Evolutionary conservation across 2,888 invertebrate species (phyloP), one percentile per base, ranked within the genome.

Genomic region (Pachydiplax longipennis): DNA sequence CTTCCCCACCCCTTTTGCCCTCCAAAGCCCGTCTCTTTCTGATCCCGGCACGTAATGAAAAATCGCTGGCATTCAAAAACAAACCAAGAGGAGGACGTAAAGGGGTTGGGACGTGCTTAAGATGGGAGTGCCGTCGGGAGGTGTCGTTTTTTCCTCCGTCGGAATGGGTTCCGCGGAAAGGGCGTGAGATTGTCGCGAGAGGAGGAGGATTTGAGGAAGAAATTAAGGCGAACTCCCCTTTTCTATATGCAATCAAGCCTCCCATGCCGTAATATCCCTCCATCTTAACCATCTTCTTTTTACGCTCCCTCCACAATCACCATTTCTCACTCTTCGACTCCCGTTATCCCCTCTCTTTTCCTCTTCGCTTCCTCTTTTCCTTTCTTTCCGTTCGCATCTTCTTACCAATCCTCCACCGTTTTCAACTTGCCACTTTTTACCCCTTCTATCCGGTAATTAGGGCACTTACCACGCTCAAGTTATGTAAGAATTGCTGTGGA

Each of bases 11-110:
- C 35, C 83, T 35, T 58, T n/a, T 13, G n/a, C 61, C 58, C 3
- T 65, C 31, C 83, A 87, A 87, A 87, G 87, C 87, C 87, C 87
- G 87, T 87, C 61, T 87, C 87, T 87, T 87, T 94, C 94, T 95
- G 95, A 96, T 96, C 96, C 95, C 94, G 94, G 95, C 95, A 96
- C 95, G 95, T 96, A 95, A 95, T 95, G 95, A 95, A 96, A 95
- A 95, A 96, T 95, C 87, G 87, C 87, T 61, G 61, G 87, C 37
- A 87, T 87, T 87, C 87, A 61, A 87, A 87, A 87, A 87, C 87
- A 87, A 87, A 87, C 83, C 87, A 73, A 73, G 73, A 73, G 73
- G 73, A 73, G 73, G 73, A 73, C 6, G 81, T 37, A 31, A 73
- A 73, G n/a, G 73, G 73, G 73, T 73, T 73, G 73, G 73, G 73